Conservation (phyloP, 1,140 invertebrate genomes). For the Thrips palmi region DNA sequence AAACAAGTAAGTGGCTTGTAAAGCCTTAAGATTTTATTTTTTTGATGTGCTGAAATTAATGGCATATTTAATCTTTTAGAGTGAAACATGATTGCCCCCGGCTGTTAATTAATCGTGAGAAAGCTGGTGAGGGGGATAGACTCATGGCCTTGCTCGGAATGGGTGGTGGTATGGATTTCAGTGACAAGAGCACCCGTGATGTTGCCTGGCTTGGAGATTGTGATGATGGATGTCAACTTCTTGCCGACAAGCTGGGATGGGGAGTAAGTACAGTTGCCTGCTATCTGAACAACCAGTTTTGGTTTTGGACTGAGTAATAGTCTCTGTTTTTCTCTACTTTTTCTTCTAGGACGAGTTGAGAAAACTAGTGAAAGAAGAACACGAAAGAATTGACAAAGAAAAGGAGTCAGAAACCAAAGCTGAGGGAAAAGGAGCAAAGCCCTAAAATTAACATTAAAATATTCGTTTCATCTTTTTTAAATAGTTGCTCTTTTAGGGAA, state of each 20-base stretch:
- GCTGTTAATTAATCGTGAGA: constrained; percentile 69
- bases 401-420: background rate
- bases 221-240: constrained; percentile 59
- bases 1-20: constrained; percentile 37
- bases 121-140: constrained; percentile 36
- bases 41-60: background rate
- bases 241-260: constrained; percentile 76
- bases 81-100: constrained; percentile 52
- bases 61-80: constrained; percentile 24
- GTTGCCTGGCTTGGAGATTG: constrained; percentile 76
- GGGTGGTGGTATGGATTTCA: constrained; percentile 40
- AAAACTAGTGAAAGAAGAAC: constrained; percentile 13
- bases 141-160: constrained; percentile 34
- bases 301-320: background rate
- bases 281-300: background rate
- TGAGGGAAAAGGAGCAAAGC: constrained; percentile 4
- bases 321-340: constrained; percentile 7
- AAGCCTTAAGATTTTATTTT: background rate
- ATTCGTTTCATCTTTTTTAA: constrained; percentile 1
- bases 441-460: constrained; percentile 2
- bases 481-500: too few species aligned
- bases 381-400: constrained; percentile 13
- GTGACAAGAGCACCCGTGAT: constrained; percentile 46
- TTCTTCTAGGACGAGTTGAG: constrained; percentile 15
- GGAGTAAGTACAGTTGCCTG: constrained; percentile 10